Base-by-base conservation (phyloP, 1,140 invertebrate genomes). In the Cotesia chilonis region DNA sequence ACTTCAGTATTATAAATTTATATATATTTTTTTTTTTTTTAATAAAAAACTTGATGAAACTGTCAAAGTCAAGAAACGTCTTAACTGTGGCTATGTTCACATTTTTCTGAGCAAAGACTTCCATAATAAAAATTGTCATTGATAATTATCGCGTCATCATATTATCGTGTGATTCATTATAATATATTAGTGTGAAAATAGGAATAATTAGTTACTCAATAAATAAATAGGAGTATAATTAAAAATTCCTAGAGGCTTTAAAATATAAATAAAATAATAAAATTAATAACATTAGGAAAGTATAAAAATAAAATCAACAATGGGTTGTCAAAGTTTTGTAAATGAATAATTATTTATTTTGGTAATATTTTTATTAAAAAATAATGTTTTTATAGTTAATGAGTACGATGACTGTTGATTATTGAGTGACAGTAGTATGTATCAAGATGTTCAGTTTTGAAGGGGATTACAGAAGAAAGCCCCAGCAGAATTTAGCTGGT, bases 401-500 rank as follows among this genome's bases (percentile, higher is more conserved):
- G 41, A 28, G 59, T 28, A 20, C 36, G 60, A 37, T n/a, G 12
- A 63, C 28, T 20, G 12, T 63, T n/a, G 35, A 63, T 14, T 63
- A 14, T 36, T 28, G 12, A 52, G 36, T 12, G 47, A 17, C 5
- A 5, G 17, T 51, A 41, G 64, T 10, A 66, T 66, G 64, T 54
- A 52, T 52, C 36, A 80, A 60, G 9, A 89, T 88, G 90, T 94
- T 94, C 85, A 94, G 92, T 82, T 98, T 98, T 85, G 96, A 98
- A 82, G 97, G 97, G 61, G 93, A 98, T 81, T 96, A 94, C 84
- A 90, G 94, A 73, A 89, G 93, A 60, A 92, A 91, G 82, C 97
- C 97, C 0, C 90, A 95, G 75, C 96, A 98, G 88, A 96, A 95
- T 87, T 89, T 98, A 76, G 91, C 94, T 60, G 97, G 97, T 55